Percentiles rank a stretch among this genome's conserved stretches.
Conservation (phyloP, 2,113 vertebrate genomes). For the Paramormyrops kingsleyae region DNA sequence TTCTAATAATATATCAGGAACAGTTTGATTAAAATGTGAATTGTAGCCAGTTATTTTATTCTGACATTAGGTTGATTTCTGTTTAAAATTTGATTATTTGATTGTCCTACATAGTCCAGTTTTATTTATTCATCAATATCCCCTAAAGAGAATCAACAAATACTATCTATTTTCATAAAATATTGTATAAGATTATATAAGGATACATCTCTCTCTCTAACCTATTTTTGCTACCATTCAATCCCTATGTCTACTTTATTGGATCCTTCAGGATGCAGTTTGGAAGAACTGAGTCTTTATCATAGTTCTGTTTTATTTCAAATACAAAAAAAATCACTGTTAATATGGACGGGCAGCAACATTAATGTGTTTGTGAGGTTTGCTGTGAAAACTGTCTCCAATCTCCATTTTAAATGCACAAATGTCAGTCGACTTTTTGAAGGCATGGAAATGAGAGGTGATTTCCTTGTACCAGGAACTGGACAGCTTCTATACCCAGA, state of each 20-base stretch:
- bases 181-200: background rate
- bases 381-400: background rate
- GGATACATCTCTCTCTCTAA: background rate
- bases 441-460: background rate
- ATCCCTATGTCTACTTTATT: background rate
- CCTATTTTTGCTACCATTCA: background rate
- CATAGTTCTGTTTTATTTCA: background rate
- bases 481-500: conserved; percentile 1
- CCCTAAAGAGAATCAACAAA: background rate
- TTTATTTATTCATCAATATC: background rate
- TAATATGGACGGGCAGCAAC: background rate
- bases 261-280: background rate
- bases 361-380: background rate
- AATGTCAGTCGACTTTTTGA: background rate
- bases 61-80: background rate
- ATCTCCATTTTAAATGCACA: background rate
- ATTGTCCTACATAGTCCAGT: background rate
- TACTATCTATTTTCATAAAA: background rate
- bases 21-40: conserved; percentile 2
- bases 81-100: background rate
- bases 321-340: background rate
- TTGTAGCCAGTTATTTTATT: background rate
- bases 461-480: background rate
- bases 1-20: background rate
- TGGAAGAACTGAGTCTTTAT: background rate